Percentiles rank a stretch among this genome's conserved stretches.
These are phyloP conservation scores for Sparus aurata DNA, from an alignment of 2,797 vertebrate species.

Conservation along the genomic window DNA sequence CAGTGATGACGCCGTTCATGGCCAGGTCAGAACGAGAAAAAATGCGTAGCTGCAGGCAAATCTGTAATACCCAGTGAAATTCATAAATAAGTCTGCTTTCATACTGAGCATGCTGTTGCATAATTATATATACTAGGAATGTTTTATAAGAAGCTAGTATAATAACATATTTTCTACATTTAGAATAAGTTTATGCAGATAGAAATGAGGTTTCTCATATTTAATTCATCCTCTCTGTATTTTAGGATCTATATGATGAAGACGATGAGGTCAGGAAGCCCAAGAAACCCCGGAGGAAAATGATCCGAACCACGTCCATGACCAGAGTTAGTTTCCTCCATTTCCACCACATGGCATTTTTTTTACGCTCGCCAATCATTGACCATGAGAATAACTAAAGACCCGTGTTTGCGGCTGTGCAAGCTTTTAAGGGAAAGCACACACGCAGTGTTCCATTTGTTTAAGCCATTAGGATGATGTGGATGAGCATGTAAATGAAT, in stretches of 20 bases:
- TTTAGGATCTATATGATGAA: conserved; percentile 90
- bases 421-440: conserved; percentile 71
- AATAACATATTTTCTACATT: neutral
- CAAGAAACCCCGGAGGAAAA: conserved; percentile 89
- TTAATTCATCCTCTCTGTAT: conserved; percentile 15
- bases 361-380: conserved; percentile 66
- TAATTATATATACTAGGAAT: neutral
- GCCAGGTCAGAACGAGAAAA: conserved; percentile 77
- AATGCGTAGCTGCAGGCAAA: conserved; percentile 1
- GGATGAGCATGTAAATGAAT: conserved; percentile 75
- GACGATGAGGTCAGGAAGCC: conserved; percentile 89
- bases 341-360: conserved; percentile 9
- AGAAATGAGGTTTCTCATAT: neutral
- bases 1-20: conserved; percentile 86
- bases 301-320: conserved; percentile 89
- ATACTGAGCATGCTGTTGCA: neutral
- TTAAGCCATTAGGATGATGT: conserved; percentile 74
- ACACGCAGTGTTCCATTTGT: conserved; percentile 70
- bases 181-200: neutral
- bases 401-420: conserved; percentile 51
- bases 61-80: neutral
- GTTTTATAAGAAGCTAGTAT: neutral
- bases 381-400: conserved; percentile 54
- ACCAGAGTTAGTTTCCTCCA: conserved; percentile 81
- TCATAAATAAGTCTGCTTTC: neutral